These are phyloP conservation scores for Cryptomyrus ogoouensis DNA, from an alignment of 2,113 vertebrate species.

Conservation along the genomic window DNA sequence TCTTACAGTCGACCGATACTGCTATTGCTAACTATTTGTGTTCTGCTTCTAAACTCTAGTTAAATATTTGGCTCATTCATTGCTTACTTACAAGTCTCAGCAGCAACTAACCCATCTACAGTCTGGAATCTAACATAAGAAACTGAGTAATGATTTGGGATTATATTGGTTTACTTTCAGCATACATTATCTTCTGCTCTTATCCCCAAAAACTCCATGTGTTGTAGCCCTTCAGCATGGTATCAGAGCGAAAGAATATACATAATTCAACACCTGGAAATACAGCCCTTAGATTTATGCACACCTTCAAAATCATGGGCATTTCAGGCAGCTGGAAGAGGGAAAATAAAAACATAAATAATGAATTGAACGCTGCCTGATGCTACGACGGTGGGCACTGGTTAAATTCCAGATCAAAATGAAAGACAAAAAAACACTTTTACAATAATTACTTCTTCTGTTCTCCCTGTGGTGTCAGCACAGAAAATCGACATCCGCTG, in stretches of 20 bases:
- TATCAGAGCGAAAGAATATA: not conserved
- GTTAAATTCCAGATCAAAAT: not conserved
- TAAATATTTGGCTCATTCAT: not conserved
- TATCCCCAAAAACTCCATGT: not conserved
- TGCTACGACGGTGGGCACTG: not conserved
- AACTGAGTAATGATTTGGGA: not conserved
- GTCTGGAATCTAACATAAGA: not conserved
- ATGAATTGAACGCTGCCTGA: not conserved
- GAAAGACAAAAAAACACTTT: slow-evolving; percentile 3
- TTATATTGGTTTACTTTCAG: not conserved
- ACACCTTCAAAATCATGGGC: not conserved
- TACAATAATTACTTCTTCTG: slow-evolving; percentile 8
- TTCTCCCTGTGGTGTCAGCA: not conserved
- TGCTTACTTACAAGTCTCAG: not conserved
- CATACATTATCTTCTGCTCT: not conserved
- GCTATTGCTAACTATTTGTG: not conserved
- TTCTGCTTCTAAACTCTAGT: not conserved
- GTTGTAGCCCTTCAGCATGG: not conserved
- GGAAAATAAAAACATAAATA: slow-evolving; percentile 11
- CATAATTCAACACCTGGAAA: not conserved
- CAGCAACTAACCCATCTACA: not conserved
- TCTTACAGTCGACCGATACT: not conserved
- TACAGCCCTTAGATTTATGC: not conserved
- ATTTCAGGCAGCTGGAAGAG: not conserved
- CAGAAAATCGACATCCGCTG: not conserved